Conservation (phyloP, 2,888 invertebrate species). For the Apotomis turbidana region DNA sequence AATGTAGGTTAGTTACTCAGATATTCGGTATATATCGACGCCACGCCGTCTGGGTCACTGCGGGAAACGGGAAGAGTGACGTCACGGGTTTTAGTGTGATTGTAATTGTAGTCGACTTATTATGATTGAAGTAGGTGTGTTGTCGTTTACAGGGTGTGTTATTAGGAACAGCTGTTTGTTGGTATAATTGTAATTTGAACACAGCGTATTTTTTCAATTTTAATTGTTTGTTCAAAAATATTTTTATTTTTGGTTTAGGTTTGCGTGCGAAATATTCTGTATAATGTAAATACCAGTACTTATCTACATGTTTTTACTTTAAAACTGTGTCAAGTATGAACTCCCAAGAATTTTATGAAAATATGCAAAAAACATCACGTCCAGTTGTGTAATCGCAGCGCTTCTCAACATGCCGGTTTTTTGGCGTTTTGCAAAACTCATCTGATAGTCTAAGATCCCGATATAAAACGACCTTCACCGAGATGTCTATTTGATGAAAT, state of each 20-base stretch:
- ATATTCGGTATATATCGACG: not conserved
- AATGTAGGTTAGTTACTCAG: constrained; percentile 26
- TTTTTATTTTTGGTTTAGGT: too few relatives aligned
- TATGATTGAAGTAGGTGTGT: not conserved
- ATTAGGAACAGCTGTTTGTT: not conserved
- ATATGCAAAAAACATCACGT: constrained; percentile 28
- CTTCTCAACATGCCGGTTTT: constrained; percentile 50
- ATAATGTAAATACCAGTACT: too few relatives aligned
- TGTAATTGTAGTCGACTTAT: not conserved
- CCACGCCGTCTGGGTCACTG: constrained; percentile 20
- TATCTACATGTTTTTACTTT: not conserved
- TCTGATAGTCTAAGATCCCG: too few relatives aligned
- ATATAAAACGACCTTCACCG: too few relatives aligned
- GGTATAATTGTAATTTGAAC: too few relatives aligned
- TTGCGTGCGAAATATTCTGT: too few relatives aligned
- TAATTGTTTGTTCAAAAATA: too few relatives aligned
- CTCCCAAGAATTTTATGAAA: constrained; percentile 13
- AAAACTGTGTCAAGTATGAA: constrained; percentile 18
- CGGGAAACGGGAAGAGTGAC: constrained; percentile 3
- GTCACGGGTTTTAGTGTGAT: not conserved
- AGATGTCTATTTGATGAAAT: too few relatives aligned
- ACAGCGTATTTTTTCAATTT: too few relatives aligned
- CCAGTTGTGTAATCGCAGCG: constrained; percentile 45
- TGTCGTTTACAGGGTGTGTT: not conserved
- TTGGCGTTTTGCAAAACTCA: not conserved